Conservation (phyloP, 2,113 vertebrate genomes). For the Nibea coibor region DNA sequence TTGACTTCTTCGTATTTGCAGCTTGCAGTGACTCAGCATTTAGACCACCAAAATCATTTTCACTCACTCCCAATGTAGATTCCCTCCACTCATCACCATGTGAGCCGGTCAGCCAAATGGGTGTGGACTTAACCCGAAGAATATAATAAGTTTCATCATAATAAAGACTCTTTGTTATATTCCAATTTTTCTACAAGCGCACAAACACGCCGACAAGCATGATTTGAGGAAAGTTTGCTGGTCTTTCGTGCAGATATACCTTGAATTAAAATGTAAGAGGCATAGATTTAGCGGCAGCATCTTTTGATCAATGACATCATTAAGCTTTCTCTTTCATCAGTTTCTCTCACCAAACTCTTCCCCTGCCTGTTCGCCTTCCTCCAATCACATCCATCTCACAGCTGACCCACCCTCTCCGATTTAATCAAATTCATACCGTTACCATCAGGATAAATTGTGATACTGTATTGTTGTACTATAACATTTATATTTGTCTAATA, state of each 20-base stretch:
- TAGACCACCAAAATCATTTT: slow-evolving; percentile 8
- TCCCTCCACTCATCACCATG: not conserved
- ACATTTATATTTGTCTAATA: not conserved
- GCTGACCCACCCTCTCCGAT: not conserved
- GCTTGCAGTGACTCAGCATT: slow-evolving; percentile 19
- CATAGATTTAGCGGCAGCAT: not conserved
- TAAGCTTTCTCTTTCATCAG: not conserved
- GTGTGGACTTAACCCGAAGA: slow-evolving; percentile 19
- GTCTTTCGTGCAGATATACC: not conserved
- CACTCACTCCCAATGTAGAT: slow-evolving; percentile 3
- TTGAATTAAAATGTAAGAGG: slow-evolving; percentile 21
- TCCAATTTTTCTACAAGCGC: slow-evolving; percentile 10
- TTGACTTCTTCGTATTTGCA: not conserved
- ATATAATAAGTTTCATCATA: not conserved
- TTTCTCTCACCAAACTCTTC: not conserved
- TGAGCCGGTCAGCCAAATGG: slow-evolving; percentile 21
- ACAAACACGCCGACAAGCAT: not conserved
- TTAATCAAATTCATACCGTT: too few species aligned
- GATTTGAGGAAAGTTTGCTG: not conserved
- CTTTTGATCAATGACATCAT: not conserved
- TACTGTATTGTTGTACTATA: not conserved
- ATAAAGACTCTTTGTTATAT: slow-evolving; percentile 6
- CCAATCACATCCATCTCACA: not conserved
- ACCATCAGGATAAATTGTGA: too few species aligned
- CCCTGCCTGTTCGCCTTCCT: not conserved